Percentiles rank a stretch among this genome's conserved stretches.
Evolutionary conservation across 2,113 vertebrate species (phyloP).

Genomic region (Maccullochella peelii): DNA sequence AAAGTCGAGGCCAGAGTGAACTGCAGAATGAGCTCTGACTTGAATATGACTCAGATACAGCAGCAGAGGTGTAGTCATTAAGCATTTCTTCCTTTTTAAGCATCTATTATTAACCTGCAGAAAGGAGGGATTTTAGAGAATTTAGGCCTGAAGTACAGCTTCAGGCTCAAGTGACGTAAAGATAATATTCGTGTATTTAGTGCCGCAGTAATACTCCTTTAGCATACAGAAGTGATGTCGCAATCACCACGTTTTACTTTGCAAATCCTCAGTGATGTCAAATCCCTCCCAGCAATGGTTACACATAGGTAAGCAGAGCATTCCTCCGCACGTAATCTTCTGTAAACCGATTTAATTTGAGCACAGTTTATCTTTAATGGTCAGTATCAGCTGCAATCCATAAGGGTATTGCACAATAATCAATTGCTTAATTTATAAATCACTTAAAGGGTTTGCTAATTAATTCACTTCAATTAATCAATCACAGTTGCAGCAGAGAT

Average conservation of each 20-base stretch:
- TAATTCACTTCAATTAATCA: conserved; percentile 75
- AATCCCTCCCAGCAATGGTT: conserved; percentile 39
- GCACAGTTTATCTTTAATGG: conserved; percentile 69
- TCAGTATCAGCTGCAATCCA: conserved; percentile 70
- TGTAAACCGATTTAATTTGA: conserved; percentile 63
- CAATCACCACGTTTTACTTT: conserved; percentile 45
- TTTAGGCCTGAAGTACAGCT: conserved; percentile 64
- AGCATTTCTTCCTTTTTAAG: conserved; percentile 54
- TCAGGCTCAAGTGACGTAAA: conserved; percentile 71
- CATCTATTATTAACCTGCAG: conserved; percentile 70
- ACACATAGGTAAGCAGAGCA: conserved; percentile 41
- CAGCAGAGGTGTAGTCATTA: conserved; percentile 63
- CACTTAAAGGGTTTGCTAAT: conserved; percentile 75
- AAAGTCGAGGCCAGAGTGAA: conserved; percentile 45
- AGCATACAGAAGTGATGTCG: conserved; percentile 59
- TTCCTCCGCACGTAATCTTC: conserved; percentile 59
- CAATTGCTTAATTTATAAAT: conserved; percentile 78
- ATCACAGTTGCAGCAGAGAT: conserved; percentile 63
- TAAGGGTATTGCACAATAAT: conserved; percentile 67
- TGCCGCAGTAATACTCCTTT: conserved; percentile 65
- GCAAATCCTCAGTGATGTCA: conserved; percentile 58
- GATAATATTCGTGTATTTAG: conserved; percentile 74
- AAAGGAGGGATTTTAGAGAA: conserved; percentile 66
- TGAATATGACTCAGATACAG: conserved; percentile 24
- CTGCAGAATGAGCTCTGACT: conserved; percentile 47